Conservation (phyloP, 1,140 invertebrate genomes). For the Saccostrea echinata region DNA sequence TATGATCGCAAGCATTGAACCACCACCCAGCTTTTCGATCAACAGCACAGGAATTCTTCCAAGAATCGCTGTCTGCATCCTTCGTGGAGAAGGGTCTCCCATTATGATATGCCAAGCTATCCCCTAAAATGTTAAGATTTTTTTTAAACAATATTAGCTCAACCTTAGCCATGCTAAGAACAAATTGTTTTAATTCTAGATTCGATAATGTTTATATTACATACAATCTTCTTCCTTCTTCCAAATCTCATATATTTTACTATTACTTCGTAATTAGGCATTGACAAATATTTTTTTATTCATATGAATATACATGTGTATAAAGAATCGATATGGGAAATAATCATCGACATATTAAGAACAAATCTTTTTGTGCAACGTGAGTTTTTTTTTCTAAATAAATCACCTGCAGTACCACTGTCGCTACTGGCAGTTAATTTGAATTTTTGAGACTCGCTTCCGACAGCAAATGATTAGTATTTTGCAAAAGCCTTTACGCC, state of each 20-base stretch:
- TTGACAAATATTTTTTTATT: too few species aligned
- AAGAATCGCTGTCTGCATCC: slow-evolving; percentile 19
- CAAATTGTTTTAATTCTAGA: too few species aligned
- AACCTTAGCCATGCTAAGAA: too few species aligned
- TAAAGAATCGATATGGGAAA: too few species aligned
- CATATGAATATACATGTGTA: too few species aligned
- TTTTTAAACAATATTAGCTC: not conserved
- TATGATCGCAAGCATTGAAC: not conserved
- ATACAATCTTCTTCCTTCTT: too few species aligned
- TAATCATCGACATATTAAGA: too few species aligned
- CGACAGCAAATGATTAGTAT: slow-evolving; percentile 49
- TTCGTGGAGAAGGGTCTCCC: slow-evolving; percentile 23
- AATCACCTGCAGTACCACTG: slow-evolving; percentile 50
- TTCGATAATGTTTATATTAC: too few species aligned
- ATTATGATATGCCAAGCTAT: slow-evolving; percentile 39
- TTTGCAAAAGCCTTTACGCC: slow-evolving; percentile 45
- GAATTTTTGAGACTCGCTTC: slow-evolving; percentile 38
- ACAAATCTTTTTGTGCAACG: too few species aligned
- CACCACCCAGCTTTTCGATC: slow-evolving; percentile 1
- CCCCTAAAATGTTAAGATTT: slow-evolving; percentile 2
- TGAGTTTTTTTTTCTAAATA: too few species aligned
- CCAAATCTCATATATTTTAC: too few species aligned
- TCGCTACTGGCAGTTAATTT: slow-evolving; percentile 40
- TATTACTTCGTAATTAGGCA: too few species aligned
- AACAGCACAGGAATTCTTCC: not conserved